phyloP scores from a whole-genome alignment of 2,797 vertebrate genomes.

The Adrianichthys oophorus region DNA sequence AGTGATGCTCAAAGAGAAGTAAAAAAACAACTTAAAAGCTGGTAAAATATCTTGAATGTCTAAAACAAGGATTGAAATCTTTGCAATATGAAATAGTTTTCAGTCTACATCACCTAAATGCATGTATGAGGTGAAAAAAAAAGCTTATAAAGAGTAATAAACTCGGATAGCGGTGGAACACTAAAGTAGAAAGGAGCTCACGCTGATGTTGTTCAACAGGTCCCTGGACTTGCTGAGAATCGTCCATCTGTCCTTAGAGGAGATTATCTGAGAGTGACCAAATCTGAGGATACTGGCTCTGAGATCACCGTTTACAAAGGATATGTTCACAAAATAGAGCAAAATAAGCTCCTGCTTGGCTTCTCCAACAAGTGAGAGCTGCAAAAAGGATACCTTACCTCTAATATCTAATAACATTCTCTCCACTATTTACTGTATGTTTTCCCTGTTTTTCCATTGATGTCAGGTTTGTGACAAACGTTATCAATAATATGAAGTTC shows the following conservation, averaged over 20 bases:
- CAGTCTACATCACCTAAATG: too few relatives aligned
- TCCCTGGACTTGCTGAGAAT: conserved; percentile 89
- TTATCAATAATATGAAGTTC: conserved; percentile 83
- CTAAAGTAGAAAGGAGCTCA: not conserved
- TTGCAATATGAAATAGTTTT: too few relatives aligned
- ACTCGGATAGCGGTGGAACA: too few relatives aligned
- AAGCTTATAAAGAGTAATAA: too few relatives aligned
- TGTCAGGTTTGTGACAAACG: conserved; percentile 78
- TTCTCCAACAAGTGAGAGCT: conserved; percentile 82
- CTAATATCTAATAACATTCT: not conserved
- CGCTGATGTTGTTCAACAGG: conserved; percentile 67
- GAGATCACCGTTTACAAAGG: conserved; percentile 78
- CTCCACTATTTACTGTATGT: not conserved
- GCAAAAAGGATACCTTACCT: not conserved
- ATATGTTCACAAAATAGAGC: conserved; percentile 87
- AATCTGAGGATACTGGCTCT: conserved; percentile 59
- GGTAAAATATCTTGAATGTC: too few relatives aligned
- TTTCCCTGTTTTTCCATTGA: not conserved
- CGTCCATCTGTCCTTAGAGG: conserved; percentile 89
- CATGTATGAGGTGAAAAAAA: too few relatives aligned
- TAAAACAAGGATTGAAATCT: too few relatives aligned
- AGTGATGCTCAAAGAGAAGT: too few relatives aligned
- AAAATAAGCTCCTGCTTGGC: conserved; percentile 85
- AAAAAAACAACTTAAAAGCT: too few relatives aligned
- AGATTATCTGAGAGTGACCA: conserved; percentile 82